A percentile compares a stretch with the other conserved stretches of the same genome.
Conservation (phyloP, 2,888 invertebrate species). For the Cataglyphis livida region DNA sequence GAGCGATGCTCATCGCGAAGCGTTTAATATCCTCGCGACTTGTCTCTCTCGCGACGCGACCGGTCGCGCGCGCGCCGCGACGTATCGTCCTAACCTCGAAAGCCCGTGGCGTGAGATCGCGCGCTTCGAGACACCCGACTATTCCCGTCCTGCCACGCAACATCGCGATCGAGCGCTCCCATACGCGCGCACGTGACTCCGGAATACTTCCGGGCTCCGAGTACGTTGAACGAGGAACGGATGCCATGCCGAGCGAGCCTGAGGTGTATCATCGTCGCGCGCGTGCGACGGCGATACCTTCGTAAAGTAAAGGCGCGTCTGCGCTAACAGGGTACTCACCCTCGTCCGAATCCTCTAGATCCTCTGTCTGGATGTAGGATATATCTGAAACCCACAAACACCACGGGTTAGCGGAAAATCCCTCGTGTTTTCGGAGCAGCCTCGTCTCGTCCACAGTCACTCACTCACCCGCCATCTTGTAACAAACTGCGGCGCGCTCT, state of each 20-base stretch:
- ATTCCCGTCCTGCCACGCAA: too few relatives aligned
- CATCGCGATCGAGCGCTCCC: not conserved
- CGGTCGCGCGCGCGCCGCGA: constrained; percentile 9
- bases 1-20: constrained; percentile 59
- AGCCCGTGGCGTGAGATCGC: constrained; percentile 13
- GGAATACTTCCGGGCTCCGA: constrained; percentile 16
- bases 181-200: not conserved
- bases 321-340: constrained; percentile 79
- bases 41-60: constrained; percentile 27
- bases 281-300: constrained; percentile 53
- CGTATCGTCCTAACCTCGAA: constrained; percentile 66
- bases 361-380: constrained; percentile 82
- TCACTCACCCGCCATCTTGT: constrained; percentile 86
- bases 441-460: constrained; percentile 82
- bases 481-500: constrained; percentile 84
- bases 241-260: not conserved
- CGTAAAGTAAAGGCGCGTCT: constrained; percentile 11
- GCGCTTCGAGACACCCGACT: not conserved
- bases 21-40: constrained; percentile 18
- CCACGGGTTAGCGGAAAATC: constrained; percentile 82
- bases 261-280: not conserved
- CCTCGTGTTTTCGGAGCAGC: constrained; percentile 82
- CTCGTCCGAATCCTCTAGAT: constrained; percentile 79
- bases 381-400: constrained; percentile 85
- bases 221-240: constrained; percentile 62